Base-by-base conservation (phyloP, 1,140 invertebrate species). In the Nasonia longicornis region DNA sequence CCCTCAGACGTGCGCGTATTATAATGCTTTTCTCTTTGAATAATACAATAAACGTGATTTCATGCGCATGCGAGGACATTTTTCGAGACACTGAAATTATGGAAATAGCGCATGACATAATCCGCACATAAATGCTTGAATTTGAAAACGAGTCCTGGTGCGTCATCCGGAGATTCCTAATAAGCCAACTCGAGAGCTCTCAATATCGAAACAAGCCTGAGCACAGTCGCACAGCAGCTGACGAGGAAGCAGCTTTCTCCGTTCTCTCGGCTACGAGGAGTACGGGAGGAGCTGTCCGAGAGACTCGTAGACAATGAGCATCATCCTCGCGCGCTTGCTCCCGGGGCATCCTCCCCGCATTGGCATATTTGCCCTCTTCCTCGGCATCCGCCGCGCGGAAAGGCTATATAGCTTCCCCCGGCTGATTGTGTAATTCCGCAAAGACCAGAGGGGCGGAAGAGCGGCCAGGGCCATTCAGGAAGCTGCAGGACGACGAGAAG, bases 351-450 rank as follows among this genome's bases (percentile, higher is more conserved):
- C 31, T 31, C 3, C 26, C 10, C 26, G 42, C 76, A 69, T 29
- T 26, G 77, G 58, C 16, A 35, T 64, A 79, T 71, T 63, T 70
- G 22, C 48, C 35, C 77, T 63, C 52, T 35, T 72, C 70, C 16
- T 38, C 75, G 63, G 4, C 58, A 8, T 67, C 10, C 12, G 26
- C 35, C 64, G 35, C 69, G 14, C 69, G 20, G 69, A 11, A 58
- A 58, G 52, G 3, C 52, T n/a, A 58, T 58, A 58, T n/a, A 16
- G 6, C 26, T 67, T 67, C 10, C 26, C 38, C 26, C 11, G 42
- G 31, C 26, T 35, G 79, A 80, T 80, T 52, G 79, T 69, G 79
- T 75, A 80, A 80, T 80, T 80, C 72, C 71, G 71, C 52, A 20
- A 73, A 74, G 70, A 80, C 22, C 38, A 74, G 35, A 42, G 63